These are phyloP conservation scores for Prionchulus punctatus DNA, from an alignment of 2,888 invertebrate species.

Conservation along the genomic window DNA sequence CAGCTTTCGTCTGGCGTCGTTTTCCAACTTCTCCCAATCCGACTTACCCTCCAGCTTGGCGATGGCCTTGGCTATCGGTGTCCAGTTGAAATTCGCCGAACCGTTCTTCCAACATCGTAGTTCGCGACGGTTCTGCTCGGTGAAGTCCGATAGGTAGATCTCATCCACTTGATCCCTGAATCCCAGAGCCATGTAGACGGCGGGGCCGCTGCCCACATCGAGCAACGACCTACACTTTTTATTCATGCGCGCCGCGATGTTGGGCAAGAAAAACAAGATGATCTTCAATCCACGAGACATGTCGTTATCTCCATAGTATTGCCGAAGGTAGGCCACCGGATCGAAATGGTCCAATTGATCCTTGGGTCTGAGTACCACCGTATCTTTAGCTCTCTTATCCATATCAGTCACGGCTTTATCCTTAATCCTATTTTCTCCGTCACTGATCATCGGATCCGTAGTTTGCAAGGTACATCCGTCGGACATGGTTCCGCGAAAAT, in stretches of 20 bases:
- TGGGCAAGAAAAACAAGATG: conserved; percentile 8
- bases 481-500: no score
- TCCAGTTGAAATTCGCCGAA: conserved; percentile 7
- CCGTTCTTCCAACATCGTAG: neutral
- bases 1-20: conserved; percentile 1
- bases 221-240: neutral
- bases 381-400: no score
- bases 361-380: neutral
- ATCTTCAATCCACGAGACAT: conserved; percentile 18
- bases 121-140: conserved; percentile 2
- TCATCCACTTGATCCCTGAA: conserved; percentile 1
- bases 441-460: no score
- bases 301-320: neutral
- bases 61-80: conserved; percentile 3
- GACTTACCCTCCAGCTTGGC: neutral
- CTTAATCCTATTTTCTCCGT: no score
- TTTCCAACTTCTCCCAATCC: neutral
- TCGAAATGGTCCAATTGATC: neutral
- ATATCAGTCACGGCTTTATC: no score
- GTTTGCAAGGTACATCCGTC: no score
- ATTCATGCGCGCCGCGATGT: neutral
- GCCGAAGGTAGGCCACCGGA: neutral
- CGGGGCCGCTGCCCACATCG: conserved; percentile 10
- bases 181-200: conserved; percentile 7
- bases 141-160: conserved; percentile 10